phyloP scores from a whole-genome alignment of 2,888 invertebrate species.

The Epinotia nisella region DNA sequence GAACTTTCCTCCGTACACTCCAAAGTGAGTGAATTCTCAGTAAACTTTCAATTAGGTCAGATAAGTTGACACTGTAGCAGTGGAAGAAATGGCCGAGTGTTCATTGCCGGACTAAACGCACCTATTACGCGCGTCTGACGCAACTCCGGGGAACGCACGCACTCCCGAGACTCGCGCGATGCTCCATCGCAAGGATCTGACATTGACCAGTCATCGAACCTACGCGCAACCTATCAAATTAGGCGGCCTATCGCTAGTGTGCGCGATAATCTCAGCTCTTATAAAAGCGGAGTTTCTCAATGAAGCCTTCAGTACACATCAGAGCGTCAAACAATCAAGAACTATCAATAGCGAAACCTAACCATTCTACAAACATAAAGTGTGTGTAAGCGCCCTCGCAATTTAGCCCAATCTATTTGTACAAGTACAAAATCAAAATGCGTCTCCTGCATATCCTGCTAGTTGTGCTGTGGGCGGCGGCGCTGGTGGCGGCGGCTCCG shows the following conservation, averaged over 20 bases:
- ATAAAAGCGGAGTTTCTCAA: conserved; percentile 67
- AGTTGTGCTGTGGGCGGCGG: conserved; percentile 56
- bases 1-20: neutral
- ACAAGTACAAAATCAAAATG: conserved; percentile 58
- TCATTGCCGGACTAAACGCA: too few relatives aligned
- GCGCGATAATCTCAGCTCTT: conserved; percentile 74
- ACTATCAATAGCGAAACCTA: conserved; percentile 33
- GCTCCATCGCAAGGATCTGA: conserved; percentile 56
- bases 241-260: conserved; percentile 77
- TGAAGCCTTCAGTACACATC: conserved; percentile 67
- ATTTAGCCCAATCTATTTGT: neutral
- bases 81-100: neutral
- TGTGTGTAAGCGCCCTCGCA: conserved; percentile 10
- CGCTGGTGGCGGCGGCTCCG: conserved; percentile 54
- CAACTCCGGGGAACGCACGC: neutral
- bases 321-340: conserved; percentile 63
- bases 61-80: neutral
- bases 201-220: conserved; percentile 84
- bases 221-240: conserved; percentile 61
- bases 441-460: conserved; percentile 65
- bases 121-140: neutral
- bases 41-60: neutral
- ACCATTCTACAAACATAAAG: neutral
- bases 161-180: neutral
- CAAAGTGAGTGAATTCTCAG: neutral